A percentile compares a stretch with the other conserved stretches of the same genome.
Evolutionary conservation across 2,113 vertebrate genomes (phyloP).

Genomic region (Upupa epops): DNA sequence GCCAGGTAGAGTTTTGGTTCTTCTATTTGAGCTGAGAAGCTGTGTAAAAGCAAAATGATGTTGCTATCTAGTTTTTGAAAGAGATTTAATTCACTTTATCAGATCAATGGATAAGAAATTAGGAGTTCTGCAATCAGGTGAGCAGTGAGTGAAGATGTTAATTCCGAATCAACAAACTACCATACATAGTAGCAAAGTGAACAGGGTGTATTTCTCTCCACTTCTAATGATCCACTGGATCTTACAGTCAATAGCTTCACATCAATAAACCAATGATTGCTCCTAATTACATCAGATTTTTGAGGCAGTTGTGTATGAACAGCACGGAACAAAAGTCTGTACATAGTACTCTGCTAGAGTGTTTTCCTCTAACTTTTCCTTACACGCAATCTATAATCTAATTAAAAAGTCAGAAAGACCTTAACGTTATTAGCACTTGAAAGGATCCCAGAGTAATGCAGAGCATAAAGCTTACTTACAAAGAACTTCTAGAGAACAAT

Average conservation of each 20-base stretch:
- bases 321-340: not conserved
- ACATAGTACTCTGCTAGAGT: not conserved
- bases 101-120: not conserved
- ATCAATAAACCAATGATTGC: not conserved
- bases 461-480: not conserved
- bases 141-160: not conserved
- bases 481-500: not conserved
- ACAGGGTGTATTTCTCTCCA: not conserved
- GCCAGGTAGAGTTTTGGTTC: not conserved
- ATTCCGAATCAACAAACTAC: not conserved
- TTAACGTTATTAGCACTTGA: not conserved
- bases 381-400: not conserved
- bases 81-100: not conserved
- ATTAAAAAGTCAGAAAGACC: not conserved
- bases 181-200: fast-evolving
- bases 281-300: not conserved
- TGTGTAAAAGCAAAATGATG: not conserved
- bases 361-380: not conserved
- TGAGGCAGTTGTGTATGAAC: not conserved
- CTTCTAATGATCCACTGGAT: not conserved
- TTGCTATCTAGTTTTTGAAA: not conserved
- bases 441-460: not conserved
- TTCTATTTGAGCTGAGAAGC: not conserved
- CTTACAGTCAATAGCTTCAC: not conserved
- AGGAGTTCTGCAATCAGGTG: not conserved